Evolutionary conservation across 2,113 vertebrate species (phyloP).

Genomic region (Galemys pyrenaicus): DNA sequence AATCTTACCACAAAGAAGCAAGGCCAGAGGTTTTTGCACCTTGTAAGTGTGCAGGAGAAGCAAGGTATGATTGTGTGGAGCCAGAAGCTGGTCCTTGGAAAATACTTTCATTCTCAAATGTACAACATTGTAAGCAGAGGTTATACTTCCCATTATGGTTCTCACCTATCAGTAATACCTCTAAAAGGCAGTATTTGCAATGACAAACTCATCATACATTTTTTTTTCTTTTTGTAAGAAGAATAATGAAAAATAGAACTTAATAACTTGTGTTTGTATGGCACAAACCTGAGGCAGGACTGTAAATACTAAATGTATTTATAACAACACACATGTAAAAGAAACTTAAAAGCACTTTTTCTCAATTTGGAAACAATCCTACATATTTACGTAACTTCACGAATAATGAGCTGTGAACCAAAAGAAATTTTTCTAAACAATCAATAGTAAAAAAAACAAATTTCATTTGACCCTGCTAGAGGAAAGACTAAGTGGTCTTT

Average conservation of each 20-base stretch:
- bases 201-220: not conserved
- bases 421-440: not conserved
- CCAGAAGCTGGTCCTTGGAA: not conserved
- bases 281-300: not conserved
- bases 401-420: not conserved
- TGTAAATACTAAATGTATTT: not conserved
- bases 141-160: not conserved
- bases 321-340: not conserved
- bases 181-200: not conserved
- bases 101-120: not conserved
- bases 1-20: not conserved
- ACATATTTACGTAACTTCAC: not conserved
- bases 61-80: not conserved
- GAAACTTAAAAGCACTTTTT: not conserved
- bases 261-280: not conserved
- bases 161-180: not conserved
- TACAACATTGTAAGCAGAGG: not conserved
- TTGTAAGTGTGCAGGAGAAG: not conserved
- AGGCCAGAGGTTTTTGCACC: not conserved
- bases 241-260: not conserved
- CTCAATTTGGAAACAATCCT: not conserved
- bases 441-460: not conserved
- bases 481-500: not conserved
- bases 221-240: not conserved
- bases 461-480: not conserved